Conservation (phyloP, 2,797 vertebrate species). For the Mustela erminea region DNA sequence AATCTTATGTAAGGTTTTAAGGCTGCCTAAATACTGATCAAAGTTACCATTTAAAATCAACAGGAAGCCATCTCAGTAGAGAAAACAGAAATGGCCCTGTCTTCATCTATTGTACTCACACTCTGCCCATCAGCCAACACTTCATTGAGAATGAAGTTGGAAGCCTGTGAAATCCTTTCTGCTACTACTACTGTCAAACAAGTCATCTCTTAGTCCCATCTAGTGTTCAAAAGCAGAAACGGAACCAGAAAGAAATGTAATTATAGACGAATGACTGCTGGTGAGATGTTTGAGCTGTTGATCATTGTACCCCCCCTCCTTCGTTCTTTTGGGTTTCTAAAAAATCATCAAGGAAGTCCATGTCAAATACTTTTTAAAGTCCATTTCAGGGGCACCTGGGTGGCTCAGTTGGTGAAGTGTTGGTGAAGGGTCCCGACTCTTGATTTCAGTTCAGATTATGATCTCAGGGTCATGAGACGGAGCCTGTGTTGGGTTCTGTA, state of each 20-base stretch:
- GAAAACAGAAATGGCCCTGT: background rate
- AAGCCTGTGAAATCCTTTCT: slow-evolving; percentile 5
- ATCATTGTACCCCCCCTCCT: background rate
- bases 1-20: slow-evolving; percentile 30
- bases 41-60: slow-evolving; percentile 42
- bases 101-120: background rate
- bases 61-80: background rate
- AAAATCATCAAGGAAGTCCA: background rate
- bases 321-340: background rate
- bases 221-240: slow-evolving; percentile 85
- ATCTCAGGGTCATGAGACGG: background rate
- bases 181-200: slow-evolving; percentile 8
- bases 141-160: background rate
- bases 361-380: background rate
- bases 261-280: background rate
- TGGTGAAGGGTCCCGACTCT: background rate
- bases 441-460: background rate
- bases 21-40: background rate
- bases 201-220: slow-evolving; percentile 87
- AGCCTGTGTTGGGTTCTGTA: background rate
- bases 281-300: background rate
- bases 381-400: background rate
- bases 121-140: background rate
- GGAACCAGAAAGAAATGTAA: slow-evolving; percentile 60
- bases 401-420: background rate